These are phyloP conservation scores for Aldrovandia affinis DNA, from an alignment of 2,797 vertebrate species.

Conservation along the genomic window DNA sequence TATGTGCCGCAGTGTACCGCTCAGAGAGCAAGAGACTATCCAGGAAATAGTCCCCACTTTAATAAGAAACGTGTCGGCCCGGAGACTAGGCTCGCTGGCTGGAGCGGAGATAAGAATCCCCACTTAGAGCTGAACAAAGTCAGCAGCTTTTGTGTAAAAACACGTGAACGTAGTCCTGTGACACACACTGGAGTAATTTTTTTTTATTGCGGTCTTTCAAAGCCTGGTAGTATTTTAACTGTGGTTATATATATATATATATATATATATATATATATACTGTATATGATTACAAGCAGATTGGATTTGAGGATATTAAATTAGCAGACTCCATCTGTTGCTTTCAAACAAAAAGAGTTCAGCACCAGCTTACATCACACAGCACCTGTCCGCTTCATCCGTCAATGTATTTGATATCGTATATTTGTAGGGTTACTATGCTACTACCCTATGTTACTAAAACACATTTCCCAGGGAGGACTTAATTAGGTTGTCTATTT, in stretches of 20 bases:
- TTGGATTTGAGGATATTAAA: not conserved
- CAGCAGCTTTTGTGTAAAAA: not conserved
- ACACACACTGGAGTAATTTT: not conserved
- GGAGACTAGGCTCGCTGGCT: no score
- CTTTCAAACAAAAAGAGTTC: not conserved
- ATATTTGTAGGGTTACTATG: conserved; percentile 8
- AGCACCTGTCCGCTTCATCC: not conserved
- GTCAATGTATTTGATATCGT: not conserved
- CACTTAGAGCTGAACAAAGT: no score
- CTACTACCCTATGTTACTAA: not conserved
- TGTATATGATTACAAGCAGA: no score
- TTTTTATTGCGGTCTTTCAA: not conserved
- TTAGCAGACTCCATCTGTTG: not conserved
- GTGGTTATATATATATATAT: no score
- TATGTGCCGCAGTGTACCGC: not conserved
- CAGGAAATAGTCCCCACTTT: not conserved
- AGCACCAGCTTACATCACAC: not conserved
- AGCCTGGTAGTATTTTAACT: no score
- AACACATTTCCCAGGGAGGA: not conserved
- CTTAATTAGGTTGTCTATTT: conserved; percentile 6
- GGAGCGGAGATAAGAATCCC: no score
- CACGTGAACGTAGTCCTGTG: not conserved
- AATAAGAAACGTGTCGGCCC: not conserved
- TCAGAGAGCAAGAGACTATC: not conserved
- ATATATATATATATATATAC: no score